Evolutionary conservation across 2,113 vertebrate species (phyloP).

Genomic region (Rhodinocichla rosea): DNA sequence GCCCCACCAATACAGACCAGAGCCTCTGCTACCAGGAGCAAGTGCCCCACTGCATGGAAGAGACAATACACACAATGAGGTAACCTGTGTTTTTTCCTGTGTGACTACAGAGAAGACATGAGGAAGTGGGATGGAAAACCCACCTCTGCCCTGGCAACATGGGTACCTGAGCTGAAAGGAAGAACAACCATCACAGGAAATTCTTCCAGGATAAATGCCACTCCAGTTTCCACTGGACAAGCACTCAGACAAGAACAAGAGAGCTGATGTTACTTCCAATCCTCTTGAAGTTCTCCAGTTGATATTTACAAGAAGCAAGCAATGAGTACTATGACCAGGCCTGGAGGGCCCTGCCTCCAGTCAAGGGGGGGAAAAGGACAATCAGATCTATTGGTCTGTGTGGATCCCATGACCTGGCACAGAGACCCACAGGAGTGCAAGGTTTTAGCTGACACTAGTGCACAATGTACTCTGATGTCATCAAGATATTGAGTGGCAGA

Average conservation of each 20-base stretch:
- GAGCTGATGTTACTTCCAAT: not conserved
- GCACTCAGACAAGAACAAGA: not conserved
- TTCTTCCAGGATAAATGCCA: accelerated
- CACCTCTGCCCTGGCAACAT: not conserved
- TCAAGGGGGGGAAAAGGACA: not conserved
- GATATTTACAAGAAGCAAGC: not conserved
- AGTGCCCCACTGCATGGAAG: accelerated
- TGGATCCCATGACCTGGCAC: not conserved
- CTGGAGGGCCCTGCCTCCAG: too few relatives aligned
- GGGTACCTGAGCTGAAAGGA: not conserved
- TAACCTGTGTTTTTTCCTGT: not conserved
- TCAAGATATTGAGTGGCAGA: not conserved
- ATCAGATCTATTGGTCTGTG: not conserved
- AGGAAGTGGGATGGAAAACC: not conserved
- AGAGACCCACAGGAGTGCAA: not conserved
- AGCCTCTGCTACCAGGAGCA: not conserved
- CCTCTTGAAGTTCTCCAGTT: not conserved
- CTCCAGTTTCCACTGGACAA: not conserved
- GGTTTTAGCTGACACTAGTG: accelerated
- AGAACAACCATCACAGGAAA: not conserved
- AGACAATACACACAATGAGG: not conserved
- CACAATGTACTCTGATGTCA: not conserved
- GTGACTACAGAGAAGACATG: not conserved
- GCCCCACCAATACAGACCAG: not conserved
- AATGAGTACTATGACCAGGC: not conserved